Evolutionary conservation across 2,888 invertebrate species (phyloP).

Genomic region (Argyresthia albistria): DNA sequence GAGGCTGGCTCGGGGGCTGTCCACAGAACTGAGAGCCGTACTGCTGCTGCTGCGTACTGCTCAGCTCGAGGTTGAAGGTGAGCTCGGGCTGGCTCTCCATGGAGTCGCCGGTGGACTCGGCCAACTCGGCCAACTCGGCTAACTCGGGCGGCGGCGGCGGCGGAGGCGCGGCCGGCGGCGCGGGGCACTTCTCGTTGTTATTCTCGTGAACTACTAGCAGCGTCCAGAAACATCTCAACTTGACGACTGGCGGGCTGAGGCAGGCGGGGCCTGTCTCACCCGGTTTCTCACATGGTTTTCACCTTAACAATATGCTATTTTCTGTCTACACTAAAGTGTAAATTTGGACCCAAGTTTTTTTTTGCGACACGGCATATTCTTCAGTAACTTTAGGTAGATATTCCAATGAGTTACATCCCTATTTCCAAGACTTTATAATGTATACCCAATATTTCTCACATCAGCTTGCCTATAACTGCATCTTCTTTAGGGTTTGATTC

Average conservation of each 20-base stretch:
- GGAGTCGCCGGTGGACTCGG: conserved; percentile 22
- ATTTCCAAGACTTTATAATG: too few species aligned
- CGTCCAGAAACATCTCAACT: conserved; percentile 27
- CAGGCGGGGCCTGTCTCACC: background rate
- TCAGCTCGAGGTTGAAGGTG: conserved; percentile 80
- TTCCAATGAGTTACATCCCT: too few species aligned
- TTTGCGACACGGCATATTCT: background rate
- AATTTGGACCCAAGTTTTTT: background rate
- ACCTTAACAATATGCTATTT: too few species aligned
- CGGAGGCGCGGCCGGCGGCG: conserved; percentile 55
- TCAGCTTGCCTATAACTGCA: too few species aligned
- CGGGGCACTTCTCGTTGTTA: conserved; percentile 46
- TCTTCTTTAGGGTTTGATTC: too few species aligned
- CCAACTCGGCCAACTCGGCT: conserved; percentile 17
- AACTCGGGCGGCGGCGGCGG: conserved; percentile 70
- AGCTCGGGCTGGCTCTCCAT: conserved; percentile 57
- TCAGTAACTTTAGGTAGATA: too few species aligned
- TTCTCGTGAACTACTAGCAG: conserved; percentile 49
- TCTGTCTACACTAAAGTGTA: background rate
- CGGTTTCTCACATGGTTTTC: too few species aligned
- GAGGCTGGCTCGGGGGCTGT: conserved; percentile 17
- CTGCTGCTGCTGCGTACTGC: conserved; percentile 79
- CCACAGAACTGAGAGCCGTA: conserved; percentile 79
- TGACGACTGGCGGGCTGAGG: background rate
- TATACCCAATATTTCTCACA: too few species aligned